Conservation (phyloP, 2,113 vertebrate genomes). For the sheep (Ovis aries) region ARS-UI_Ramb_v3.0 NC_056068.1:74820501-74821000, state of each 20-base stretch:
- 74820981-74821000: neutral
- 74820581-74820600: neutral
- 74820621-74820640: fast-evolving
- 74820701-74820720: neutral
- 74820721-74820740: neutral
- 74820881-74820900: neutral
- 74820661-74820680: neutral
- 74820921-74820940: neutral
- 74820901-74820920: neutral
- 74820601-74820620: neutral
- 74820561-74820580: neutral
- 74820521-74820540: neutral
- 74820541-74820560: neutral
- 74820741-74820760: neutral
- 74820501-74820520: neutral
- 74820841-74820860: neutral
- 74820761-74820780: neutral
- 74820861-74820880: neutral
- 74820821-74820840: neutral
- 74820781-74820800: neutral
- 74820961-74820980: neutral
- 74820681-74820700: neutral
- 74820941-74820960: neutral
- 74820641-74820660: neutral
- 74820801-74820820: neutral